Percentiles rank a stretch among this genome's conserved stretches.
These are phyloP conservation scores for Scaeva pyrastri DNA, from an alignment of 2,888 invertebrate genomes.

Conservation along the genomic window DNA sequence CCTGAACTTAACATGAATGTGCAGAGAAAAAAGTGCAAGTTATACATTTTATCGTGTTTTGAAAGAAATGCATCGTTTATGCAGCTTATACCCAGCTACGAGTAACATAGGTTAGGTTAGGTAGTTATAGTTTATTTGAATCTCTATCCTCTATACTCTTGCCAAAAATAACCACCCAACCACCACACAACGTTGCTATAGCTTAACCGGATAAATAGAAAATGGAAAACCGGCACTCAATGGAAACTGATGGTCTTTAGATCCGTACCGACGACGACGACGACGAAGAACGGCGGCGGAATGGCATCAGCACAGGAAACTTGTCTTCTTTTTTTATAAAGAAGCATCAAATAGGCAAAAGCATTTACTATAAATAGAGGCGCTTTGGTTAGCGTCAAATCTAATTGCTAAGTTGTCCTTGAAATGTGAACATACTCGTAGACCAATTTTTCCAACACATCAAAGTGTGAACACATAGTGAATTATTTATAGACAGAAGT, in stretches of 20 bases:
- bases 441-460: not conserved
- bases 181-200: not conserved
- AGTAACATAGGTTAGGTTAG: too few species aligned
- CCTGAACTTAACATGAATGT: not conserved
- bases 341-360: slow-evolving; percentile 18
- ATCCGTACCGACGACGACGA: slow-evolving; percentile 19
- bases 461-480: not conserved
- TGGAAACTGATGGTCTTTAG: slow-evolving; percentile 31
- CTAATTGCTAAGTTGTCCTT: slow-evolving; percentile 83
- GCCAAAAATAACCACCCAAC: slow-evolving; percentile 18
- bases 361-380: slow-evolving; percentile 78
- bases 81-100: not conserved
- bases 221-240: slow-evolving; percentile 65
- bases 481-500: slow-evolving; percentile 36
- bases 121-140: not conserved
- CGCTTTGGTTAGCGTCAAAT: slow-evolving; percentile 77
- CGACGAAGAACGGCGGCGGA: too few species aligned
- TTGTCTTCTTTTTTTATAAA: slow-evolving; percentile 39
- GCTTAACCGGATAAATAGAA: slow-evolving; percentile 69
- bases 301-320: slow-evolving; percentile 56
- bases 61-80: slow-evolving; percentile 11
- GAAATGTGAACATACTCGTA: slow-evolving; percentile 79
- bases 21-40: slow-evolving; percentile 27
- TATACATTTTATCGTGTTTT: slow-evolving; percentile 27
- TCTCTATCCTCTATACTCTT: slow-evolving; percentile 14